Base-by-base conservation (phyloP, 2,888 invertebrate species). In the Ypsolopha sequella region DNA sequence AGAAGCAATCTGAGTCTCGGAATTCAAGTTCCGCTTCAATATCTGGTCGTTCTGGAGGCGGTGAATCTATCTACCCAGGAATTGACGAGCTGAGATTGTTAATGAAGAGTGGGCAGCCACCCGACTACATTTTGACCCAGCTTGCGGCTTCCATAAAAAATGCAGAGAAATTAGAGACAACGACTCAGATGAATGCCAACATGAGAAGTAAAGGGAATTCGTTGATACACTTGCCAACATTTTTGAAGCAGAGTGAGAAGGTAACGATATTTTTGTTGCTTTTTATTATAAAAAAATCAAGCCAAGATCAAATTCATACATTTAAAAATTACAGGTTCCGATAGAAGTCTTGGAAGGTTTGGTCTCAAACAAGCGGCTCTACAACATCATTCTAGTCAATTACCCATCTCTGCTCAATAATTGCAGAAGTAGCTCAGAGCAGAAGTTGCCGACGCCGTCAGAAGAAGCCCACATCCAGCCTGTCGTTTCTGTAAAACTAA, bases 141-240 rank as follows among this genome's bases (percentile, higher is more conserved):
- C 64, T 89, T n/a, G 82, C 77, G 36, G 84, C 87, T 2, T 78
- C 76, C 11, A 77, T 82, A 41, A 64, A 70, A 44, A 61, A 65
- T 1, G 64, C 65, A 1, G 67, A 70, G 44, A 61, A 65, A 39
- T 52, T 56, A 51, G 65, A 61, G 55, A 55, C 55, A 10, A 58
- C 53, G 6, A 60, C 55, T 1, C 62, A 67, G 33, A 66, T 70
- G 50, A 70, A 73, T n/a, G 62, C 66, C 0, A 58, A 59, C 1
- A 56, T 59, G 7, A 53, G 53, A 51, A 63, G 56, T 41, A 60
- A 69, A 53, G 81, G 85, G 13, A 87, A 89, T 58, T 95, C 94
- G 7, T 89, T 93, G 54, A 88, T 93, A 43, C 91, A 92, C 68
- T 74, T 95, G 53, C 94, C 94, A 1, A 93, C 94, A 1, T 94